phyloP scores from a whole-genome alignment of 2,113 vertebrate genomes.

The Chaetodon trifascialis region DNA sequence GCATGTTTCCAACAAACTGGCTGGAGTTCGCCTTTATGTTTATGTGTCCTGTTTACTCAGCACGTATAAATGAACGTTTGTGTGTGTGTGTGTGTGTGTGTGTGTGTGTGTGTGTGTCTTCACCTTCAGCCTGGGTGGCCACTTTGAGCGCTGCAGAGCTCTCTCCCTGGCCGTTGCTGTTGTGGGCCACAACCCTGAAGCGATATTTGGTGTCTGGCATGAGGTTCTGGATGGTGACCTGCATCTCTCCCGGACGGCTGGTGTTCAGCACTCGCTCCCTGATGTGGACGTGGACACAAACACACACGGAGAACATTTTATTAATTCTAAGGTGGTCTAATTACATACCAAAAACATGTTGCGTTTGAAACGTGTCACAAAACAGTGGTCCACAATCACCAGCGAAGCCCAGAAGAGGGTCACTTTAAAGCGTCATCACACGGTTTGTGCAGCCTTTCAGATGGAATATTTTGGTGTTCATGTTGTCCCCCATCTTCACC shows the following conservation, averaged over 20 bases:
- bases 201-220: constrained; percentile 95
- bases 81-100: constrained; percentile 36
- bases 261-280: constrained; percentile 96
- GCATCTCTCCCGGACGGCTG: constrained; percentile 92
- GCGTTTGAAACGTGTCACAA: too few relatives aligned
- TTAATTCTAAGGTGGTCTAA: not conserved
- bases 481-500: too few relatives aligned
- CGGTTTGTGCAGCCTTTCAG: too few relatives aligned
- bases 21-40: constrained; percentile 42
- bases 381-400: too few relatives aligned
- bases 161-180: constrained; percentile 92
- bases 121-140: constrained; percentile 97
- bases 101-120: constrained; percentile 44
- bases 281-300: constrained; percentile 28
- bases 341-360: not conserved
- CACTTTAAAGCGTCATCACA: too few relatives aligned
- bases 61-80: constrained; percentile 23
- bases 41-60: constrained; percentile 50
- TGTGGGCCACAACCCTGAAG: constrained; percentile 94
- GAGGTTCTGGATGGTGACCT: constrained; percentile 96
- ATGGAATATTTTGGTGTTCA: too few relatives aligned
- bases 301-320: not conserved
- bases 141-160: constrained; percentile 90
- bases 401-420: too few relatives aligned
- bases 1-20: constrained; percentile 50